phyloP scores from a whole-genome alignment of 2,888 invertebrate species.

The Tachina lurida region DNA sequence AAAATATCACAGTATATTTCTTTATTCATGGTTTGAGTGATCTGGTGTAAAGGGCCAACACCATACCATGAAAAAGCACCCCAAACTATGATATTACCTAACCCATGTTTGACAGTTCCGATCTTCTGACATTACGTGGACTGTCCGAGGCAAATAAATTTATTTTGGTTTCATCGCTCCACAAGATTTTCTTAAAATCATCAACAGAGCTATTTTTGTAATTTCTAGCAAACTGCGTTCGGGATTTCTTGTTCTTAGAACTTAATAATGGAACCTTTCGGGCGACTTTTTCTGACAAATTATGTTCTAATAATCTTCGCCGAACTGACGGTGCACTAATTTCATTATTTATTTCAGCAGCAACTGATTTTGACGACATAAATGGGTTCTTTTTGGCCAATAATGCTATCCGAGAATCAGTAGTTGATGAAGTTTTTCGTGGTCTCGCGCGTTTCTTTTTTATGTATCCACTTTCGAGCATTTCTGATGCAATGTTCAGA shows the following conservation, averaged over 20 bases:
- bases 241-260: conserved; percentile 8
- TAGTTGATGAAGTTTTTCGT: no score
- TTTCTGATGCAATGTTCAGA: no score
- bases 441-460: no score
- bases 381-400: no score
- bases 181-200: conserved; percentile 19
- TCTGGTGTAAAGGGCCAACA: conserved; percentile 53
- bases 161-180: conserved; percentile 1
- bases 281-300: conserved; percentile 1
- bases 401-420: no score
- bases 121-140: neutral
- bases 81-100: conserved; percentile 49
- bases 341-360: no score
- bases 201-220: neutral
- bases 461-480: no score
- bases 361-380: no score
- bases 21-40: conserved; percentile 46
- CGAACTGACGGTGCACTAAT: no score
- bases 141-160: no score
- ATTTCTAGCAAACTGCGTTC: neutral
- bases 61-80: conserved; percentile 57
- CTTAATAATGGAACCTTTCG: conserved; percentile 9
- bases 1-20: conserved; percentile 23
- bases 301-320: neutral
- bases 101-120: neutral